Percentiles rank a stretch among this genome's conserved stretches.
Evolutionary conservation across 2,797 vertebrate species (phyloP).

Genomic region (Darevskia nairensis): DNA sequence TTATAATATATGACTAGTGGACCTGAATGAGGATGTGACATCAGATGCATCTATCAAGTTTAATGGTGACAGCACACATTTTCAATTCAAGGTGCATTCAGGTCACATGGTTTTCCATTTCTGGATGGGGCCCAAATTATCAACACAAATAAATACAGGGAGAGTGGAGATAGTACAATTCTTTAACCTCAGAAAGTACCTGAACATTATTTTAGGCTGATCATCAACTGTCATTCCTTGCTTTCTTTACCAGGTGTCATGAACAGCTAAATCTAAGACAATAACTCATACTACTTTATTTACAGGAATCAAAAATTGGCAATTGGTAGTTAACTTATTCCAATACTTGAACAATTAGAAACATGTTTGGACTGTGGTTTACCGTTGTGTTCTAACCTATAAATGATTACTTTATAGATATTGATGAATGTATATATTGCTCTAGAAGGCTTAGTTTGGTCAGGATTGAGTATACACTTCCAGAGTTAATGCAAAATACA

Average conservation of each 20-base stretch:
- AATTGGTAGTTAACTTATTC: background rate
- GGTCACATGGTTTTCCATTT: background rate
- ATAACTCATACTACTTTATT: rapidly evolving
- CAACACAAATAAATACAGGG: background rate
- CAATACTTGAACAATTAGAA: background rate
- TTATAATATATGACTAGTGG: background rate
- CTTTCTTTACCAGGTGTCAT: background rate
- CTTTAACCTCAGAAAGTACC: conserved; percentile 17
- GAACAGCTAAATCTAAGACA: background rate
- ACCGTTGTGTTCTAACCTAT: conserved; percentile 29
- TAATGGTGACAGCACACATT: background rate
- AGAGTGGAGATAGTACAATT: background rate
- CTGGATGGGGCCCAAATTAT: background rate
- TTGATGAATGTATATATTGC: conserved; percentile 62
- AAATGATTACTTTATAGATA: conserved; percentile 64
- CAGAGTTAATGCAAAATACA: too few species aligned
- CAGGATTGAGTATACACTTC: too few species aligned
- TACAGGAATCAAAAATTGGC: background rate
- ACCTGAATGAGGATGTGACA: background rate
- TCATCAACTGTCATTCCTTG: background rate
- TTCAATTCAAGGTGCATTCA: background rate
- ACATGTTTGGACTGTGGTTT: background rate
- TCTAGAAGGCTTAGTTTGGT: too few species aligned
- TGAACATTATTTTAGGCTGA: background rate
- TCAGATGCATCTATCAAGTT: background rate